phyloP scores from a whole-genome alignment of 2,888 invertebrate genomes.

The Macrophya annulata region DNA sequence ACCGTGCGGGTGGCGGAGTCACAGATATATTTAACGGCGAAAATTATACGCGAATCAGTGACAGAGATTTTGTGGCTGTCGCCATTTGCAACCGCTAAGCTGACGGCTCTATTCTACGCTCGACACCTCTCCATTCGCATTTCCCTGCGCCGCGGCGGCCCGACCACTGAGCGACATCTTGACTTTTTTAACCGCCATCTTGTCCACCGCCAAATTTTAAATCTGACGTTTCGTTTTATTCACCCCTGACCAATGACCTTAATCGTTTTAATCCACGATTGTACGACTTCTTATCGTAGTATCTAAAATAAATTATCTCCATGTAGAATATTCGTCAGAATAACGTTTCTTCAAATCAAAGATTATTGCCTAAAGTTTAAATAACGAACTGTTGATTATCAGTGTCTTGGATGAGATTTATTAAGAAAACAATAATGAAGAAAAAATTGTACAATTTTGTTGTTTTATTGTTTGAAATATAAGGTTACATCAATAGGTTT shows the following conservation, averaged over 20 bases:
- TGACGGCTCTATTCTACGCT: constrained; percentile 66
- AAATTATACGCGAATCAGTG: constrained; percentile 75
- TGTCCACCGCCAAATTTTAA: constrained; percentile 61
- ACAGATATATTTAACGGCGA: constrained; percentile 72
- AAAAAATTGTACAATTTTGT: neutral
- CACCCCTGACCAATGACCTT: neutral
- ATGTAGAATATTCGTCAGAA: neutral
- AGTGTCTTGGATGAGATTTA: neutral
- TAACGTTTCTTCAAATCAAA: neutral
- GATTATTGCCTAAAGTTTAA: neutral
- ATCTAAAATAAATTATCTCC: neutral
- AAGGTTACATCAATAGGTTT: neutral
- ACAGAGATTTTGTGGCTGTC: constrained; percentile 76
- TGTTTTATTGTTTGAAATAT: neutral
- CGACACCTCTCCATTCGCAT: constrained; percentile 44
- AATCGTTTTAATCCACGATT: neutral
- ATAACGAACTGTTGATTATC: neutral
- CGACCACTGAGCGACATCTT: constrained; percentile 19
- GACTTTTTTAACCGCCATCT: constrained; percentile 59
- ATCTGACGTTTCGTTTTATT: constrained; percentile 15
- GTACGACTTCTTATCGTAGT: neutral
- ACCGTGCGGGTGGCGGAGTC: constrained; percentile 70
- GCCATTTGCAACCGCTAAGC: constrained; percentile 78
- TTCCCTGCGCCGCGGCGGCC: constrained; percentile 23
- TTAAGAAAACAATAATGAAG: neutral